phyloP scores from a whole-genome alignment of 2,113 vertebrate species.

The Megaptera novaeangliae region DNA sequence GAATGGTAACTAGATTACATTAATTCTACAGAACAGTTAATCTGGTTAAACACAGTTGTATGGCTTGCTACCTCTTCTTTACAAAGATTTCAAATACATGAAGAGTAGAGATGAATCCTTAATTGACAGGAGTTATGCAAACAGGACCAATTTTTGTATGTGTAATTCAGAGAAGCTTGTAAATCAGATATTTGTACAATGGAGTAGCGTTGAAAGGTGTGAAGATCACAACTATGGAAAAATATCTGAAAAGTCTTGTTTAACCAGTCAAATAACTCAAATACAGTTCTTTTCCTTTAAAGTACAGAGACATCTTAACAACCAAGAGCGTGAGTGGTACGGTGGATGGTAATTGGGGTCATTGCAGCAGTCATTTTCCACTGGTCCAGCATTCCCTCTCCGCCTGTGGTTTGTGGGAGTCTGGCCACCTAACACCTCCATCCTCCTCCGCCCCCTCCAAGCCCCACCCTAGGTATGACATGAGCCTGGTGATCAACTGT shows the following conservation, averaged over 20 bases:
- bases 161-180: background rate
- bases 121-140: background rate
- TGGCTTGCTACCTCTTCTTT: background rate
- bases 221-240: background rate
- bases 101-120: background rate
- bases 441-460: background rate
- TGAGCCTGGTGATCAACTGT: background rate
- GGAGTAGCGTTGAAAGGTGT: background rate
- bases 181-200: background rate
- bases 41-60: background rate
- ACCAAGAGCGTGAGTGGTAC: fast-evolving
- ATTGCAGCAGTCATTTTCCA: background rate
- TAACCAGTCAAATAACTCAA: background rate
- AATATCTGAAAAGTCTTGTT: background rate
- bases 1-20: background rate
- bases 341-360: background rate
- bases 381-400: fast-evolving
- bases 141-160: background rate
- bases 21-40: background rate
- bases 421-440: background rate
- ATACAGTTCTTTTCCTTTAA: background rate
- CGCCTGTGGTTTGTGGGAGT: background rate
- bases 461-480: background rate
- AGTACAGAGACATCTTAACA: background rate
- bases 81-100: background rate